A percentile compares a stretch with the other conserved stretches of the same genome.
phyloP scores from a whole-genome alignment of 2,113 vertebrate genomes.

The Daboia siamensis region DNA sequence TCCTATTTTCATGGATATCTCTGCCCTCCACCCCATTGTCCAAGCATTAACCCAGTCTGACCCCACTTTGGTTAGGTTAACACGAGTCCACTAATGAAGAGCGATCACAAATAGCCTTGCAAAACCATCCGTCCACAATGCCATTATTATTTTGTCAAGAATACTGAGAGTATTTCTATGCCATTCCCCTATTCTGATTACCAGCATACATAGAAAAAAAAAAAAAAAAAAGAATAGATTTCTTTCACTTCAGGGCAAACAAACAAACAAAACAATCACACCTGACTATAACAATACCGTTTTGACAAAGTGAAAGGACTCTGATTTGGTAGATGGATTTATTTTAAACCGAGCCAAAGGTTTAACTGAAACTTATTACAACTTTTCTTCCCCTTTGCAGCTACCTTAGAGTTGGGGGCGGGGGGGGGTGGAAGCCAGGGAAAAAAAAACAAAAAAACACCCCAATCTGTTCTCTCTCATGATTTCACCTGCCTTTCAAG shows the following conservation, averaged over 20 bases:
- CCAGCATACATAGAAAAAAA: not conserved
- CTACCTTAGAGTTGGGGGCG: not conserved
- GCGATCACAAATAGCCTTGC: not conserved
- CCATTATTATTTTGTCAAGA: not conserved
- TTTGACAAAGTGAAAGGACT: constrained; percentile 1
- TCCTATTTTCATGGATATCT: not conserved
- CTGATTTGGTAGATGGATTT: constrained; percentile 22
- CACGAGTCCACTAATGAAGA: not conserved
- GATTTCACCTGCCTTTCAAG: constrained; percentile 20
- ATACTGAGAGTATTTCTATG: too few species aligned
- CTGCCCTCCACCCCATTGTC: not conserved
- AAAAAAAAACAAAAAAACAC: not conserved
- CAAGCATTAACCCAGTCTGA: not conserved
- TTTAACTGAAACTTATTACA: constrained; percentile 27
- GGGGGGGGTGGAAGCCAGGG: too few species aligned
- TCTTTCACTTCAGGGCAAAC: not conserved
- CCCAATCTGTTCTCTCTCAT: not conserved
- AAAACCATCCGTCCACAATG: not conserved
- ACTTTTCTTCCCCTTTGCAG: not conserved
- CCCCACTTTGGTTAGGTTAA: not conserved
- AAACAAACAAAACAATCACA: not conserved
- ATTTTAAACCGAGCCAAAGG: constrained; percentile 27
- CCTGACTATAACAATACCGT: not conserved
- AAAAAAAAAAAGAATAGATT: not conserved
- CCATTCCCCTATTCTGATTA: not conserved